These are phyloP conservation scores for Xyliphius kryptos DNA, from an alignment of 2,113 vertebrate genomes.

Conservation along the genomic window DNA sequence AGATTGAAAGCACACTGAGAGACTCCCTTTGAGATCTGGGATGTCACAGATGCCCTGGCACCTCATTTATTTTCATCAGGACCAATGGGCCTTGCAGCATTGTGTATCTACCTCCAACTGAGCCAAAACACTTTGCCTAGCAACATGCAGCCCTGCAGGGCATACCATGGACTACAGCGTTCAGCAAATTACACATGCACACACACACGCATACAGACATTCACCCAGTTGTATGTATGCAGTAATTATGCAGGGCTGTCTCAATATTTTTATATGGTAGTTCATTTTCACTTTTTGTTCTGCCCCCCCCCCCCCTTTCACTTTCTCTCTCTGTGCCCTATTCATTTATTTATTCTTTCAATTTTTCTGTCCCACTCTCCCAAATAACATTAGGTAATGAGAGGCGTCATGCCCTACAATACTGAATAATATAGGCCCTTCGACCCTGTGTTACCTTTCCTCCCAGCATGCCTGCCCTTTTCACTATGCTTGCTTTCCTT, in stretches of 20 bases:
- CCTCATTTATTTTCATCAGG: slow-evolving; percentile 52
- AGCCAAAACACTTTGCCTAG: slow-evolving; percentile 47
- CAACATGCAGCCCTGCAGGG: slow-evolving; percentile 43
- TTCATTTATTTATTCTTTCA: slow-evolving; percentile 29
- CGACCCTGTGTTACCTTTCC: slow-evolving; percentile 38
- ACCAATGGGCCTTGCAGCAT: slow-evolving; percentile 44
- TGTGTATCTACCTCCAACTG: slow-evolving; percentile 46
- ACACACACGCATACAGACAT: slow-evolving; percentile 11
- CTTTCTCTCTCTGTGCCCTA: slow-evolving; percentile 7
- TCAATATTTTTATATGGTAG: slow-evolving; percentile 20
- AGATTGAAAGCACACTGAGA: slow-evolving; percentile 31
- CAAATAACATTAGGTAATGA: slow-evolving; percentile 50
- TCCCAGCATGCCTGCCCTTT: slow-evolving; percentile 41
- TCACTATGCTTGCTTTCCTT: slow-evolving; percentile 27
- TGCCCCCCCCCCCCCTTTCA: too few species aligned
- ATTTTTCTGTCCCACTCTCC: slow-evolving; percentile 34
- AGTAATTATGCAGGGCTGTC: too few species aligned
- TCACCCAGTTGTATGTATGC: too few species aligned
- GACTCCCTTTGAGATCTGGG: slow-evolving; percentile 31
- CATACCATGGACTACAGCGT: slow-evolving; percentile 34
- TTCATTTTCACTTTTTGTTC: neutral
- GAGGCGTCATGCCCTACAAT: slow-evolving; percentile 46
- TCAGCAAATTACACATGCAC: slow-evolving; percentile 23
- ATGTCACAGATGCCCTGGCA: slow-evolving; percentile 48
- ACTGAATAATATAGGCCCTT: slow-evolving; percentile 42